Evolutionary conservation across 2,113 vertebrate species (phyloP), one percentile per base, ranked within the genome.

Genomic region (Solea senegalensis): DNA sequence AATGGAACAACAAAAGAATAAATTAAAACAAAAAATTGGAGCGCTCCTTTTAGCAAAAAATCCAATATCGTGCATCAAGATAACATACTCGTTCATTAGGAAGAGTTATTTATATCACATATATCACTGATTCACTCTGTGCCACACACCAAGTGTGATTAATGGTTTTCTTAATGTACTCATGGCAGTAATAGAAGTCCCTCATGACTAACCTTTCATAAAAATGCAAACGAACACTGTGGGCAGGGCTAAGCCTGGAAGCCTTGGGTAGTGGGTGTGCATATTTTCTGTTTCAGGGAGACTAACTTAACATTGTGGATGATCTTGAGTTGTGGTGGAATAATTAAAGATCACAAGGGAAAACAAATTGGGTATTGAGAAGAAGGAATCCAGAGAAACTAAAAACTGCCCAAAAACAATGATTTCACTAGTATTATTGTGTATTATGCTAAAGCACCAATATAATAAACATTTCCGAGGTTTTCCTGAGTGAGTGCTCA

Each of bases 81-180:
- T 34, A 34, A 34, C 34, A 34, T 34, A 34, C 34, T 34, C 34
- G 5, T 34, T 34, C 34, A 34, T 34, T 34, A 34, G 34, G 34
- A 34, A 34, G 34, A 34, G 5, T 34, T 34, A 34, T 34, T 34
- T 6, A 28, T 46, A 1, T 5, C 2, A 21, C 28, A 8, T 34
- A n/a, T n/a, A n/a, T n/a, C n/a, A n/a, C 86, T 83, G 87, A 90
- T 89, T 92, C 82, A 87, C 80, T 87, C 74, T 70, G 80, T 90
- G 80, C 80, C 78, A 83, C 78, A 83, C 88, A 82, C 56, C 39
- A 62, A 82, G 86, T 14, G 63, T 91, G 93, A 94, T 93, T 92
- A 90, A 93, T 93, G 87, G 87, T 90, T 91, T 91, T 89, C 84
- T 84, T 92, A 91, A 93, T 92, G 82, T 92, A 86, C 91, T 94